Conservation (phyloP, 1,140 invertebrate species). For the Aricia agestis region DNA sequence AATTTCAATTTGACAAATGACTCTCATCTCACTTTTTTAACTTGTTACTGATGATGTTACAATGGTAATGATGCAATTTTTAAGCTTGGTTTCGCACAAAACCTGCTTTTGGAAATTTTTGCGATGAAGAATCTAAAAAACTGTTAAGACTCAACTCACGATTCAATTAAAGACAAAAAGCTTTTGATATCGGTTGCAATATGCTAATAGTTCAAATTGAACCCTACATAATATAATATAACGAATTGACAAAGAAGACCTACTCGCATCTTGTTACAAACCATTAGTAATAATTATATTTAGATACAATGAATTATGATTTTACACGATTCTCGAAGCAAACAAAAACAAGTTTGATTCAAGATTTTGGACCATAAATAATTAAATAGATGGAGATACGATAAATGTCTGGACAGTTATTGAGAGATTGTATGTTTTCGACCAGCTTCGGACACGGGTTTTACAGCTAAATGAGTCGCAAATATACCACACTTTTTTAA, state of each 20-base stretch:
- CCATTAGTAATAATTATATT: not conserved
- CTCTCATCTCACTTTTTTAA: not conserved
- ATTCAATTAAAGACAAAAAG: too few species aligned
- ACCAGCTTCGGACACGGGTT: not conserved
- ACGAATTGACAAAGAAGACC: too few species aligned
- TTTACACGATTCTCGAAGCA: not conserved
- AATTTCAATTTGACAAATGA: not conserved
- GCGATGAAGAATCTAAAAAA: too few species aligned
- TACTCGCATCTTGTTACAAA: not conserved
- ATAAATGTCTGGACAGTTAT: not conserved
- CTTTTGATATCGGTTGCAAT: too few species aligned
- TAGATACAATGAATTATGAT: not conserved
- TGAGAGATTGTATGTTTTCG: not conserved
- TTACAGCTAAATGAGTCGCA: not conserved
- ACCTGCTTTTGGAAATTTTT: too few species aligned
- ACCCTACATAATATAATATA: too few species aligned
- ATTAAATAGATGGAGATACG: not conserved
- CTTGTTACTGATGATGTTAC: too few species aligned
- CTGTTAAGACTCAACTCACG: too few species aligned
- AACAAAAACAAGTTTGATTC: conserved; percentile 1
- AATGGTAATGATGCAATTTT: too few species aligned
- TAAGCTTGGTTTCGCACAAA: too few species aligned
- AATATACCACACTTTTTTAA: not conserved
- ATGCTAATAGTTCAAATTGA: too few species aligned
- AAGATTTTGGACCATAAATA: not conserved